Conservation (phyloP, 37 sponge, comb jelly and placozoan genomes). For the Halisarca cf. caerulea region DNA sequence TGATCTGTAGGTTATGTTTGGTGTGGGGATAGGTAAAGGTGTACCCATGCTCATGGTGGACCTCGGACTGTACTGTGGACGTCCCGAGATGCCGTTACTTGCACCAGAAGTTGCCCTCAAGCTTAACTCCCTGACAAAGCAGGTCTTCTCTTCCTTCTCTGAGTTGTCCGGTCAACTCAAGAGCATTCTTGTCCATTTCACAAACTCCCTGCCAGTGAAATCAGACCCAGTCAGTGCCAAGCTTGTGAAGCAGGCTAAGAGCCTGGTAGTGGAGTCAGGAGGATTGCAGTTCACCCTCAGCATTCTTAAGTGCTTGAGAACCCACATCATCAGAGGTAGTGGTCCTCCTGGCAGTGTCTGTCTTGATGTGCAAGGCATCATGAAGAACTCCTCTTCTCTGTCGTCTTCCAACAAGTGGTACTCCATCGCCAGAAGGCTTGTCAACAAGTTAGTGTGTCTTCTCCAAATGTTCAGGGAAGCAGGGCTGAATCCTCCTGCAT, state of each 20-base stretch:
- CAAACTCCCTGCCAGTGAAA: not conserved
- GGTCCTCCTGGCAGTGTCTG: not conserved
- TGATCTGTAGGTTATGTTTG: slow-evolving; percentile 55
- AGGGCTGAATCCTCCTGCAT: not conserved
- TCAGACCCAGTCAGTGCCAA: not conserved
- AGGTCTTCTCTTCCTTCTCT: slow-evolving; percentile 1
- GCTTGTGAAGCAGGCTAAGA: not conserved
- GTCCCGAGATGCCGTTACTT: slow-evolving; percentile 34
- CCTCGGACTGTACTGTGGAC: slow-evolving; percentile 64
- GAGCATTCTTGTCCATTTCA: not conserved
- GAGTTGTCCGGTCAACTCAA: not conserved
- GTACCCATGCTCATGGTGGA: slow-evolving; percentile 47
- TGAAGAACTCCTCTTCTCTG: too few relatives aligned
- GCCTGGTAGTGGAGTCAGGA: not conserved
- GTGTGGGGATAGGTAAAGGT: slow-evolving; percentile 38
- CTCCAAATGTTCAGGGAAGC: not conserved
- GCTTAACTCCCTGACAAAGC: slow-evolving; percentile 37
- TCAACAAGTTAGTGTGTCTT: not conserved
- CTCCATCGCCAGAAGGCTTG: not conserved
- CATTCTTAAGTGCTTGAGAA: not conserved
- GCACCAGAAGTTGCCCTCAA: not conserved
- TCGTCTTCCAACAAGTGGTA: slow-evolving; percentile 4
- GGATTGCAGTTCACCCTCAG: slow-evolving; percentile 18
- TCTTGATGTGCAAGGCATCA: not conserved
- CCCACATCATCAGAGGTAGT: not conserved